Evolutionary conservation across 2,113 vertebrate genomes (phyloP).

Genomic region (Mormoops blainvillei): DNA sequence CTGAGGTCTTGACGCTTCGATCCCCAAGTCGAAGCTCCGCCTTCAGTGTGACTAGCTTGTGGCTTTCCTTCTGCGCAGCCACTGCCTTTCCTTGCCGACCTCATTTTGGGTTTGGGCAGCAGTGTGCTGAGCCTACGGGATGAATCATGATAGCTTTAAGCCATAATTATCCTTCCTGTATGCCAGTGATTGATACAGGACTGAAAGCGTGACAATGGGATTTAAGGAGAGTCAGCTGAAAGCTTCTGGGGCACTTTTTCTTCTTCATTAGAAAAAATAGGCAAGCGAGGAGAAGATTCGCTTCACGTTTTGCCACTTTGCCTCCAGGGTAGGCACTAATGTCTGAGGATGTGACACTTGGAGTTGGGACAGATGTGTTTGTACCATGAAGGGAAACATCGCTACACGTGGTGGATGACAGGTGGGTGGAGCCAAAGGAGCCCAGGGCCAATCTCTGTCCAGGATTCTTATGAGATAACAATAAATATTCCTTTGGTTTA

Average conservation of each 20-base stretch:
- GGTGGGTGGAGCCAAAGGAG: background rate
- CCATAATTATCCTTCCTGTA: background rate
- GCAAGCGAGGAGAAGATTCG: background rate
- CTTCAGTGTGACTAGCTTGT: background rate
- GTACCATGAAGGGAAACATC: background rate
- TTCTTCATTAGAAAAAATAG: background rate
- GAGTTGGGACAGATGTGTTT: background rate
- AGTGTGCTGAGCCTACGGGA: background rate
- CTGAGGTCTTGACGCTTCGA: background rate
- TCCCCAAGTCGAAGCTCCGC: background rate
- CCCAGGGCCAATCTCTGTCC: background rate
- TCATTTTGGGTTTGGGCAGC: background rate
- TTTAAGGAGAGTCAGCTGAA: background rate
- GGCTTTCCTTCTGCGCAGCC: background rate
- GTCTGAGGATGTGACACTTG: background rate
- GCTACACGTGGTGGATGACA: background rate
- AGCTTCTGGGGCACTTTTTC: background rate
- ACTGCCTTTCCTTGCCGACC: background rate
- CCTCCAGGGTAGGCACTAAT: background rate
- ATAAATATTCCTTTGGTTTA: background rate
- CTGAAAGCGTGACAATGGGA: background rate
- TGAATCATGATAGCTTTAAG: background rate
- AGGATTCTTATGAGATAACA: background rate
- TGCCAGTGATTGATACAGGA: background rate
- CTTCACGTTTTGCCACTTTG: background rate